Conservation (phyloP, 1,140 invertebrate genomes). For the Chrysoperla carnea region DNA sequence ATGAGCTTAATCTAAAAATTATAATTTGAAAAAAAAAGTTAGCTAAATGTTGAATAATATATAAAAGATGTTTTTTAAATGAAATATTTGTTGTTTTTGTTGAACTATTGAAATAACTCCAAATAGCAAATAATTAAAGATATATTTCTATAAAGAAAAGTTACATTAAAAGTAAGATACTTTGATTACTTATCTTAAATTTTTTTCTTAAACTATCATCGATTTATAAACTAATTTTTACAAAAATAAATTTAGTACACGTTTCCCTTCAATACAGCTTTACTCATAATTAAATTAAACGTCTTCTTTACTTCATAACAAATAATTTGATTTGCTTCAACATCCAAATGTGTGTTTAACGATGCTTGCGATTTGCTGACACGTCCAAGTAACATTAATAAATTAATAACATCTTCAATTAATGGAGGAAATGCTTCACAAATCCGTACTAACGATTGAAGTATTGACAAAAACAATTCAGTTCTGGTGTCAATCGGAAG, state of each 20-base stretch:
- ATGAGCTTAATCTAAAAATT: no score
- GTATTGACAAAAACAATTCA: constrained; percentile 62
- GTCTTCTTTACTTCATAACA: constrained; percentile 44
- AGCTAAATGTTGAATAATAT: no score
- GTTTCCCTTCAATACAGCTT: constrained; percentile 34
- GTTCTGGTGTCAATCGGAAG: constrained; percentile 59
- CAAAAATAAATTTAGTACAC: constrained; percentile 23
- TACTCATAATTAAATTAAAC: constrained; percentile 36
- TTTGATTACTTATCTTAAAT: no score
- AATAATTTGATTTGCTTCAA: constrained; percentile 30
- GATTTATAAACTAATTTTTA: no score
- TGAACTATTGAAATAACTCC: no score
- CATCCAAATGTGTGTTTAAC: constrained; percentile 39
- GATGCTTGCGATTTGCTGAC: constrained; percentile 72
- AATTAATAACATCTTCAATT: constrained; percentile 68
- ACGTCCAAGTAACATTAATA: constrained; percentile 71
- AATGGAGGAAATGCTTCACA: constrained; percentile 85
- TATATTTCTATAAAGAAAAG: no score
- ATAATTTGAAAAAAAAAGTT: no score
- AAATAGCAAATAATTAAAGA: no score
- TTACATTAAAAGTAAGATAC: no score
- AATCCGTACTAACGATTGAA: constrained; percentile 72
- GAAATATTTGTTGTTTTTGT: no score
- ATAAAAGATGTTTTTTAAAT: no score
- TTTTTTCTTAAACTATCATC: no score